phyloP scores from a whole-genome alignment of 2,888 invertebrate genomes.

The Pandemis corylana region DNA sequence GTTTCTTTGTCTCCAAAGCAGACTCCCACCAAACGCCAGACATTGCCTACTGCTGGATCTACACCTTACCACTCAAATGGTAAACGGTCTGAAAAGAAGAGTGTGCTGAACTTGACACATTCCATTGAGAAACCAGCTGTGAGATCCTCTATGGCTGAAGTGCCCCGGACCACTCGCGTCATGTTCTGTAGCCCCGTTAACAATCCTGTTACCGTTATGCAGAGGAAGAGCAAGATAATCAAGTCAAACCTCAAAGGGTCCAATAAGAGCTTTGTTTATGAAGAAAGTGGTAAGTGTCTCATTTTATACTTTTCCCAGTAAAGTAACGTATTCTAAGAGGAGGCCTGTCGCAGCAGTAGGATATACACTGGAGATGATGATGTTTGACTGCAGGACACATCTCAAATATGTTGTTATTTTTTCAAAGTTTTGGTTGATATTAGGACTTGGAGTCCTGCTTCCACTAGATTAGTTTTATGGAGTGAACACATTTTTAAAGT shows the following conservation, averaged over 20 bases:
- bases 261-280: conserved; percentile 77
- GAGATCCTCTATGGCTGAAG: conserved; percentile 52
- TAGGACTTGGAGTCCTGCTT: too few relatives aligned
- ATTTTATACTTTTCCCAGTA: not conserved
- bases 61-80: conserved; percentile 66
- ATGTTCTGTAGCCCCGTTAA: conserved; percentile 79
- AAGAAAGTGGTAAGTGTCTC: conserved; percentile 67
- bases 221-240: conserved; percentile 70
- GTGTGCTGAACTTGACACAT: conserved; percentile 66
- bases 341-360: too few relatives aligned
- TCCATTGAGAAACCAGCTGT: conserved; percentile 68
- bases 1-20: conserved; percentile 44
- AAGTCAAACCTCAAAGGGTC: conserved; percentile 81
- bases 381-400: too few relatives aligned
- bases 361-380: too few relatives aligned
- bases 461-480: too few relatives aligned
- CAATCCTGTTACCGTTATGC: conserved; percentile 56
- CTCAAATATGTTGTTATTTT: too few relatives aligned
- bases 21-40: conserved; percentile 60
- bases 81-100: conserved; percentile 59
- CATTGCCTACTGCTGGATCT: conserved; percentile 66
- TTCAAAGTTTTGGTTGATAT: too few relatives aligned
- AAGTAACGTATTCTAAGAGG: too few relatives aligned
- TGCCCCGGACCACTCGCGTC: conserved; percentile 64
- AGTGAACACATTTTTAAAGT: too few relatives aligned